phyloP scores from a whole-genome alignment of 2,888 invertebrate species.

The Ormyrus thymus region DNA sequence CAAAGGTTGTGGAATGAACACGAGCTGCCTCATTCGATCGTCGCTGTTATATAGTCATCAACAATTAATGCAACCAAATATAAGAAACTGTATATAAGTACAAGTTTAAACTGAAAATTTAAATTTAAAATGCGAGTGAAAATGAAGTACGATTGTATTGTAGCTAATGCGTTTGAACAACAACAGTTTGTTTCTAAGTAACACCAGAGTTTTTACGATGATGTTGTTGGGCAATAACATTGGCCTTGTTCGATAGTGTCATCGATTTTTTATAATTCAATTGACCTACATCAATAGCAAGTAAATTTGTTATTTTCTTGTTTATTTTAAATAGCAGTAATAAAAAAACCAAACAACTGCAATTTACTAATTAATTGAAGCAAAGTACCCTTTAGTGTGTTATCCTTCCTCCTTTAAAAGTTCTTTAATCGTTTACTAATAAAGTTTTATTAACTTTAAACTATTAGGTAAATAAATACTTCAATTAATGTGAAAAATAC shows the following conservation, averaged over 20 bases:
- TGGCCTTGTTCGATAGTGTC: constrained; percentile 50
- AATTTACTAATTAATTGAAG: background rate
- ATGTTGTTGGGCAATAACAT: constrained; percentile 39
- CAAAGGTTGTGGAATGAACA: constrained; percentile 44
- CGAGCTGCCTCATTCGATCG: constrained; percentile 50
- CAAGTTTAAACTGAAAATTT: constrained; percentile 47
- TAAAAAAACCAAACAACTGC: constrained; percentile 41
- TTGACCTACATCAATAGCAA: constrained; percentile 52
- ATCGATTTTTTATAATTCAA: constrained; percentile 54
- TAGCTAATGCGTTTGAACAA: constrained; percentile 40
- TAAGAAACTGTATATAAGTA: constrained; percentile 52
- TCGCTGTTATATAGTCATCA: constrained; percentile 52
- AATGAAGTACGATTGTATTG: constrained; percentile 50
- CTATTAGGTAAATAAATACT: background rate
- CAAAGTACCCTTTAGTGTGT: background rate
- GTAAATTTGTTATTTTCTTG: constrained; percentile 55
- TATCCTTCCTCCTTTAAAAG: constrained; percentile 1
- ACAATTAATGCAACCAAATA: constrained; percentile 54
- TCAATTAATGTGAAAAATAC: background rate
- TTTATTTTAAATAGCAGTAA: constrained; percentile 50
- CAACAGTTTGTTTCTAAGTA: constrained; percentile 39
- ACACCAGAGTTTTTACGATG: constrained; percentile 23
- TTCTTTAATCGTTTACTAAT: background rate
- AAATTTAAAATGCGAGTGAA: constrained; percentile 44
- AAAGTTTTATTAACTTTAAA: constrained; percentile 10